Evolutionary conservation across 1,140 invertebrate genomes (phyloP), one percentile per base, ranked within the genome.

Genomic region (Drosophila carrolli): DNA sequence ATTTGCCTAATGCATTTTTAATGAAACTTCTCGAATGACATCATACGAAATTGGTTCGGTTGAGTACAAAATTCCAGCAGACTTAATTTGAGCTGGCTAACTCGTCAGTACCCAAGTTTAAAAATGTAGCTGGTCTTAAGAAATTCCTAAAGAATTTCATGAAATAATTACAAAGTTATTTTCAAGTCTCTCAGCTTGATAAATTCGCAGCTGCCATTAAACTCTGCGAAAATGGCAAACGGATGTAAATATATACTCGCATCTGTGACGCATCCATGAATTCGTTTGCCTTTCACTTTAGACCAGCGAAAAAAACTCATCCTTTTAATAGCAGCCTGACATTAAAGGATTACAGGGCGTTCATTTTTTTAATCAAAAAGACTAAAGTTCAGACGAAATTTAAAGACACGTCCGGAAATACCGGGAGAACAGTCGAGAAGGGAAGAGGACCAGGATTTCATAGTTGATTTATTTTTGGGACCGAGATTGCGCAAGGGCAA

Each of bases 1-100:
- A 77, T 65, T 70, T 68, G 53, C 54, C 83, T 88, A 86, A 86
- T 88, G 83, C 83, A 82, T 86, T 86, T 86, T 73, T 86, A 86
- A 86, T 86, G 65, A 65, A 75, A 53, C 47, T 9, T 9, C 44
- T 16, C 5, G 27, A 38, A 38, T 75, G 73, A 75, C 73, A 75
- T 75, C 73, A 75, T 40, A 5, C 13, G 8, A 41, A 71, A 50
- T 71, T 50, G 29, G 68, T 50, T 43, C 29, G 51, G 11, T n/a
- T n/a, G 16, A 47, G n/a, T 2, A 13, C 13, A n/a, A 65, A 71
- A 23, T 37, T 35, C 8, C 50, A 66, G 57, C 55, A 48, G 19
- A 65, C 32, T 23, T 40, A 61, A 32, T 32, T 32, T 7, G 8
- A 75, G 51, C 56, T 29, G 11, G 37, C 7, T 23, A 13, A 40